These are phyloP conservation scores for Corydoras sp. DNA, from an alignment of 2,113 vertebrate genomes.

Conservation along the genomic window DNA sequence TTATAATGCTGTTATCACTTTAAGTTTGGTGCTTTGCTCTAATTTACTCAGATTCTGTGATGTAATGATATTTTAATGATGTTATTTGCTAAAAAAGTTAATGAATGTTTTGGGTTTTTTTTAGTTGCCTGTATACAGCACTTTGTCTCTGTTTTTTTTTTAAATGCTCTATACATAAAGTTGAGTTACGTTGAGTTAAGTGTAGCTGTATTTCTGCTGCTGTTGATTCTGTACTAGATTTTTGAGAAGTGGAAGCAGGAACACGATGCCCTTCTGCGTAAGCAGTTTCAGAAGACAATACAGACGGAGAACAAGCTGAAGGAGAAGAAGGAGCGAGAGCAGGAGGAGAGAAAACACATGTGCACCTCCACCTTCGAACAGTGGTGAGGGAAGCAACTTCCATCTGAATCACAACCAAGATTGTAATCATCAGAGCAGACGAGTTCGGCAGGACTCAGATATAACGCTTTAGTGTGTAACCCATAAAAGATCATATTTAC, in stretches of 20 bases:
- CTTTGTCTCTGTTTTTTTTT: too few species aligned
- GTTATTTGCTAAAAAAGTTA: too few species aligned
- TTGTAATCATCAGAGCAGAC: not conserved
- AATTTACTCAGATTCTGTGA: too few species aligned
- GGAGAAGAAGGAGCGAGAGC: conserved; percentile 65
- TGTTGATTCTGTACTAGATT: conserved; percentile 60
- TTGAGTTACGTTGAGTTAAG: too few species aligned
- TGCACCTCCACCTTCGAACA: conserved; percentile 70
- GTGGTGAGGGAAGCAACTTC: conserved; percentile 67
- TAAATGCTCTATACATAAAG: too few species aligned
- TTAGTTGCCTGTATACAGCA: too few species aligned
- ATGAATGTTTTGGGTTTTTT: too few species aligned
- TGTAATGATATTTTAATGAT: too few species aligned
- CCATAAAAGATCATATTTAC: too few species aligned
- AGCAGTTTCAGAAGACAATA: conserved; percentile 69
- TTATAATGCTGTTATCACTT: too few species aligned
- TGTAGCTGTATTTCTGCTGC: not conserved
- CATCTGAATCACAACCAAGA: not conserved
- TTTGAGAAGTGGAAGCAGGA: conserved; percentile 88
- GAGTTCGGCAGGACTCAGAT: not conserved
- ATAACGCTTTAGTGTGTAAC: too few species aligned
- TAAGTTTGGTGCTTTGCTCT: too few species aligned
- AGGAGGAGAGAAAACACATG: conserved; percentile 71
- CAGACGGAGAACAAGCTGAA: conserved; percentile 67
- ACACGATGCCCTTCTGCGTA: conserved; percentile 68